These are phyloP conservation scores for Poecilia picta DNA, from an alignment of 2,797 vertebrate species.

Conservation along the genomic window DNA sequence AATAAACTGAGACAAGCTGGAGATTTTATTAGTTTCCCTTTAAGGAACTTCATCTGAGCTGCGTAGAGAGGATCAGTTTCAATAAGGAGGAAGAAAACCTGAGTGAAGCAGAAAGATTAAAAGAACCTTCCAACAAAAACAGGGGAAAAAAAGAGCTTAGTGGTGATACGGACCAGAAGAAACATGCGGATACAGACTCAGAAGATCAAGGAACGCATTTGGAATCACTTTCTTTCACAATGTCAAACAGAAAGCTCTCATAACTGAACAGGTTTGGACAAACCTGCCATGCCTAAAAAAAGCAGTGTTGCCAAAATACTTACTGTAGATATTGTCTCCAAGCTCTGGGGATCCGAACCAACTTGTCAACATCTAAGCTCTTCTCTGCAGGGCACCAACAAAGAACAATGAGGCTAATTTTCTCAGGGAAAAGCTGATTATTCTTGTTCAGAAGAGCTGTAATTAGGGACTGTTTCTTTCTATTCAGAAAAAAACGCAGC, in stretches of 20 bases:
- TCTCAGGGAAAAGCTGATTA: conserved; percentile 21
- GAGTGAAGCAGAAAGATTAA: conserved; percentile 7
- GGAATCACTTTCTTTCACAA: conserved; percentile 40
- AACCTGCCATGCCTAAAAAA: conserved; percentile 37
- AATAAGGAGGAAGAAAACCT: background rate
- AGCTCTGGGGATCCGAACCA: conserved; percentile 58
- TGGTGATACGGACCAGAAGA: conserved; percentile 1
- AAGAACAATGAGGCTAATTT: conserved; percentile 55
- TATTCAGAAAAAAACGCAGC: background rate
- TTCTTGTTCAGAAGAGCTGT: conserved; percentile 23
- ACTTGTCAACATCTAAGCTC: conserved; percentile 49
- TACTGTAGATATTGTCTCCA: conserved; percentile 39
- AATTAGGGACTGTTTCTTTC: conserved; percentile 28
- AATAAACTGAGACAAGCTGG: background rate
- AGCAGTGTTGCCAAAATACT: conserved; percentile 56
- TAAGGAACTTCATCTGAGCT: background rate
- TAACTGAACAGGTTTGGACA: conserved; percentile 55
- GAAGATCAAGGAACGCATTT: conserved; percentile 36
- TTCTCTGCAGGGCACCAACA: conserved; percentile 34
- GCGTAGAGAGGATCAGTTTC: background rate
- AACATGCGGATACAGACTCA: conserved; percentile 22
- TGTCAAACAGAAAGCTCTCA: conserved; percentile 43
- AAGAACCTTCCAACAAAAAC: conserved; percentile 1
- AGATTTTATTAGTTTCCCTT: background rate
- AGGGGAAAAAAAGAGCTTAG: conserved; percentile 16